A percentile compares a stretch with the other conserved stretches of the same genome.
Evolutionary conservation across 2,888 invertebrate genomes (phyloP).

Genomic region (Lithophane leautieri): DNA sequence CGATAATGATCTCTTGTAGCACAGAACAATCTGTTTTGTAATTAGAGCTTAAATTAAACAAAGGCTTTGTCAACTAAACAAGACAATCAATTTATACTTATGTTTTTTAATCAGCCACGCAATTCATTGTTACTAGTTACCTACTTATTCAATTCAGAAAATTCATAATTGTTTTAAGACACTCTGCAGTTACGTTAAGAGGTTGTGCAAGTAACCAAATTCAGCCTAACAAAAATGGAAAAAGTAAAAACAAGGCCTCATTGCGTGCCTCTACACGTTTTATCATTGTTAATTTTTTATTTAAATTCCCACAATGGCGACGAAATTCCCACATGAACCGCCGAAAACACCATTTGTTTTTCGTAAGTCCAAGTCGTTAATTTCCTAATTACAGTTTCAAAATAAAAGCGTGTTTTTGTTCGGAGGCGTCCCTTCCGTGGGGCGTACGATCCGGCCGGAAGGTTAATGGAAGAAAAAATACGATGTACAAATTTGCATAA

Average conservation of each 20-base stretch:
- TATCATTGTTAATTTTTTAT: constrained; percentile 72
- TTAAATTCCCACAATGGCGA: constrained; percentile 76
- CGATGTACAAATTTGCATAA: constrained; percentile 90
- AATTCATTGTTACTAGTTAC: background rate
- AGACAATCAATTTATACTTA: background rate
- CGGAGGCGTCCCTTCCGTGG: constrained; percentile 78
- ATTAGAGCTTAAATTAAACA: constrained; percentile 17
- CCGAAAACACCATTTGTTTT: constrained; percentile 83
- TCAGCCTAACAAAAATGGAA: background rate
- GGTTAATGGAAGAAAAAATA: constrained; percentile 90
- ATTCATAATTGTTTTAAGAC: background rate
- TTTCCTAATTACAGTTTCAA: constrained; percentile 89
- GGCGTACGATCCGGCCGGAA: constrained; percentile 79
- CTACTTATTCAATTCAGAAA: background rate
- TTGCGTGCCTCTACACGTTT: constrained; percentile 55
- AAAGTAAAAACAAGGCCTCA: constrained; percentile 31
- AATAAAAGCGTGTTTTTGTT: constrained; percentile 87
- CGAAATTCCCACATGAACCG: constrained; percentile 80
- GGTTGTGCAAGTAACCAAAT: background rate
- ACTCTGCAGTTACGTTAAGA: background rate
- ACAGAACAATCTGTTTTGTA: constrained; percentile 29
- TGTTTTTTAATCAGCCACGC: background rate
- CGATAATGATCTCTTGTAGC: constrained; percentile 44
- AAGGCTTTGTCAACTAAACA: constrained; percentile 11
- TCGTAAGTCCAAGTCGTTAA: constrained; percentile 86